Evolutionary conservation across 2,113 vertebrate genomes (phyloP).

Genomic region (Perca schrenkii): DNA sequence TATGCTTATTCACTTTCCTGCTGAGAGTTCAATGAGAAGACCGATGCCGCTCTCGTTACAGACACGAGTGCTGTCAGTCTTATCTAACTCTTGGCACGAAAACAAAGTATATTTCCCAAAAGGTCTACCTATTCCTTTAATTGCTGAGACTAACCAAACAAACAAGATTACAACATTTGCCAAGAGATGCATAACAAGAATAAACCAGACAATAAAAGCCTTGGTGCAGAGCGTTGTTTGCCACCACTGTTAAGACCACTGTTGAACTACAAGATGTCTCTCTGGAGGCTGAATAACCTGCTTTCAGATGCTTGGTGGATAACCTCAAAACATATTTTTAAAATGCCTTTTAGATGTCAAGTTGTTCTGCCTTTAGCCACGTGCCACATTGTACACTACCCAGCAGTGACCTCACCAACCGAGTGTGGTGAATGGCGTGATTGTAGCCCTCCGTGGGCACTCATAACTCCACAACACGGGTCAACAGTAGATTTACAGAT

Average conservation of each 20-base stretch:
- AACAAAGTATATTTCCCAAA: conserved; percentile 1
- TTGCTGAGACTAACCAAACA: conserved; percentile 15
- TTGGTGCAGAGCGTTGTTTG: conserved; percentile 4
- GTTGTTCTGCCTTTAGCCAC: conserved; percentile 70
- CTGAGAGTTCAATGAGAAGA: not conserved
- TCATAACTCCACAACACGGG: conserved; percentile 59
- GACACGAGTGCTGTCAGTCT: not conserved
- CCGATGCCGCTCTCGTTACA: not conserved
- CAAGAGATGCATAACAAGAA: conserved; percentile 2
- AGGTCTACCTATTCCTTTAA: not conserved
- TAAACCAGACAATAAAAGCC: not conserved
- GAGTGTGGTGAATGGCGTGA: conserved; percentile 53
- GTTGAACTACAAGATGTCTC: not conserved
- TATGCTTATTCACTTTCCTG: not conserved
- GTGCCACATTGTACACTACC: conserved; percentile 54
- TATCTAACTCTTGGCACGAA: conserved; percentile 19
- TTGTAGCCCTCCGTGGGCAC: conserved; percentile 66
- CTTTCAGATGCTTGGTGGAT: conserved; percentile 65
- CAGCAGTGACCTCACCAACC: conserved; percentile 64
- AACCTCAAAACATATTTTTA: conserved; percentile 35
- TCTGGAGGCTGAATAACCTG: conserved; percentile 24
- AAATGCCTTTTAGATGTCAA: conserved; percentile 68
- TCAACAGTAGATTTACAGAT: conserved; percentile 54
- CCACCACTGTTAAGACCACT: not conserved
- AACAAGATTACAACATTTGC: conserved; percentile 18